These are phyloP conservation scores for Phyllotreta cruciferae DNA, from an alignment of 2,888 invertebrate species.

Conservation along the genomic window DNA sequence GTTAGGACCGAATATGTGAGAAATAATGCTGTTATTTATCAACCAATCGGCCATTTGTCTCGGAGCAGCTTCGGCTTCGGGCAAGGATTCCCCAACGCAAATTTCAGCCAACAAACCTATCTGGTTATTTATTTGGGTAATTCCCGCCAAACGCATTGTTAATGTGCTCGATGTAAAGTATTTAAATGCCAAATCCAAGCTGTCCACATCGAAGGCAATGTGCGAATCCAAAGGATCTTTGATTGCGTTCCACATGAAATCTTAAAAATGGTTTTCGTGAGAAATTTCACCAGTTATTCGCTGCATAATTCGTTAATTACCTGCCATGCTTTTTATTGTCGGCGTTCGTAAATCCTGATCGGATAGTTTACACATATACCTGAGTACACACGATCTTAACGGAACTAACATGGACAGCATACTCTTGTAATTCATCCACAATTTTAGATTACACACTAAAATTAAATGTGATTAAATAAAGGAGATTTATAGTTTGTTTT, in stretches of 20 bases:
- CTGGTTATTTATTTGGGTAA: conserved; percentile 93
- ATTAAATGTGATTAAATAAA: conserved; percentile 29
- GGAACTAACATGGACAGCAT: conserved; percentile 89
- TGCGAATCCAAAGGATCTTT: conserved; percentile 90
- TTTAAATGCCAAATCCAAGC: conserved; percentile 91
- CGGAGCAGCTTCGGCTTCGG: conserved; percentile 85
- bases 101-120: conserved; percentile 91
- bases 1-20: conserved; percentile 96
- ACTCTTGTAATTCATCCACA: conserved; percentile 92
- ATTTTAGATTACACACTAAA: conserved; percentile 84
- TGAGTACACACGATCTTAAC: conserved; percentile 82
- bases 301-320: conserved; percentile 59
- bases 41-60: conserved; percentile 89
- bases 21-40: conserved; percentile 86
- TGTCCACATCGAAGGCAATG: conserved; percentile 87
- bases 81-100: conserved; percentile 85
- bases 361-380: conserved; percentile 92
- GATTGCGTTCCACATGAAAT: conserved; percentile 95
- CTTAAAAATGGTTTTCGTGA: conserved; percentile 57
- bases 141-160: conserved; percentile 92
- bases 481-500: not conserved
- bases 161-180: conserved; percentile 94
- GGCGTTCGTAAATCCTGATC: conserved; percentile 90
- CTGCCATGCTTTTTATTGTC: conserved; percentile 91
- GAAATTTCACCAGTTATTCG: not conserved